A percentile compares a stretch with the other conserved stretches of the same genome.
Conservation (phyloP, 2,888 invertebrate species). For the Sminthurinus aureus region DNA sequence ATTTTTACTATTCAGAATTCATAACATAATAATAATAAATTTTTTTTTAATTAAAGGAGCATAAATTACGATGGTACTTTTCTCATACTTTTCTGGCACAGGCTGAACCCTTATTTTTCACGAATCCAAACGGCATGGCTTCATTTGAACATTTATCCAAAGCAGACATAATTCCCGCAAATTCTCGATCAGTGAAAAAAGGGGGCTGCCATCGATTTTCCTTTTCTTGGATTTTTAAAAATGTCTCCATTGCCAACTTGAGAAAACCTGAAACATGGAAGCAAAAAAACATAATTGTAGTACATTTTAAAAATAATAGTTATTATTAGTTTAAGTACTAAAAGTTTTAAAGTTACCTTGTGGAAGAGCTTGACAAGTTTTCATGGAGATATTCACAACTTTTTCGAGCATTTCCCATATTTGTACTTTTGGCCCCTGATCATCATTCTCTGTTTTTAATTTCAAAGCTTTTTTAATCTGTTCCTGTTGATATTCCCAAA, state of each 20-base stretch:
- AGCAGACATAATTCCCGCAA: background rate
- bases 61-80: too few relatives aligned
- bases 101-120: background rate
- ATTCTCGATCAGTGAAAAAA: background rate
- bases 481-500: slow-evolving; percentile 25
- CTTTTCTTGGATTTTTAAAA: slow-evolving; percentile 10
- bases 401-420: background rate
- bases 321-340: background rate
- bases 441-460: background rate
- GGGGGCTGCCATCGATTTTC: slow-evolving; percentile 1
- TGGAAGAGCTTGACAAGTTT: slow-evolving; percentile 15
- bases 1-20: too few relatives aligned
- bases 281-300: background rate
- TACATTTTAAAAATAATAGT: too few relatives aligned
- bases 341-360: background rate
- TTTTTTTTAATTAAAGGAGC: too few relatives aligned
- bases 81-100: slow-evolving; percentile 7
- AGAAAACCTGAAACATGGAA: background rate
- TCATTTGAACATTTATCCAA: slow-evolving; percentile 5
- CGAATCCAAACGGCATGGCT: slow-evolving; percentile 10
- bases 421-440: background rate
- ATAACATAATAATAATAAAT: too few relatives aligned
- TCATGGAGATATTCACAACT: background rate
- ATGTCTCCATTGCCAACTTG: background rate
- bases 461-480: slow-evolving; percentile 18